Conservation (phyloP, 2,797 vertebrate genomes). For the Myotis daubentonii region DNA sequence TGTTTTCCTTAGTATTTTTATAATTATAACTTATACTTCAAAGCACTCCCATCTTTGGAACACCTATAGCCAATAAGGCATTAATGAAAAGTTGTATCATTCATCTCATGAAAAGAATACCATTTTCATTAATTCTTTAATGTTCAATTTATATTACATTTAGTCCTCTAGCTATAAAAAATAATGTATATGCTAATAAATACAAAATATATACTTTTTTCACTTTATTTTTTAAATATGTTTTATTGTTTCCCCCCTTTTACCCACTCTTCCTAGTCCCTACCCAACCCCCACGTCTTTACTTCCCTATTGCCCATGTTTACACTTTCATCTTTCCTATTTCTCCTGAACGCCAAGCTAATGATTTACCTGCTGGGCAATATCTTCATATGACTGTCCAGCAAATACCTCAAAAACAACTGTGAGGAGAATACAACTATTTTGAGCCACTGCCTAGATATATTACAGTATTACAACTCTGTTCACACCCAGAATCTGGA, state of each 20-base stretch:
- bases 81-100: background rate
- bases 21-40: background rate
- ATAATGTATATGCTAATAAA: background rate
- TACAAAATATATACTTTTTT: background rate
- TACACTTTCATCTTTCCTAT: background rate
- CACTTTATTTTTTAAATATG: too few relatives aligned
- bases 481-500: background rate
- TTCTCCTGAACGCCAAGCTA: background rate
- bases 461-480: background rate
- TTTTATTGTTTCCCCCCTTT: too few relatives aligned
- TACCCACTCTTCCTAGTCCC: too few relatives aligned
- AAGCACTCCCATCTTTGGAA: background rate
- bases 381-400: background rate
- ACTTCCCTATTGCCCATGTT: too few relatives aligned
- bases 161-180: background rate
- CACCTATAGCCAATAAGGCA: background rate
- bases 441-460: background rate
- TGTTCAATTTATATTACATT: background rate
- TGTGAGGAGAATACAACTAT: background rate
- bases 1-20: constrained; percentile 17
- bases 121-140: background rate
- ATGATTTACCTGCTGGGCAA: background rate
- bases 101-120: background rate
- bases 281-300: too few relatives aligned
- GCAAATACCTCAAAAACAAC: background rate